Conservation (phyloP, 2,113 vertebrate species). For the Pseudopodoces humilis region DNA sequence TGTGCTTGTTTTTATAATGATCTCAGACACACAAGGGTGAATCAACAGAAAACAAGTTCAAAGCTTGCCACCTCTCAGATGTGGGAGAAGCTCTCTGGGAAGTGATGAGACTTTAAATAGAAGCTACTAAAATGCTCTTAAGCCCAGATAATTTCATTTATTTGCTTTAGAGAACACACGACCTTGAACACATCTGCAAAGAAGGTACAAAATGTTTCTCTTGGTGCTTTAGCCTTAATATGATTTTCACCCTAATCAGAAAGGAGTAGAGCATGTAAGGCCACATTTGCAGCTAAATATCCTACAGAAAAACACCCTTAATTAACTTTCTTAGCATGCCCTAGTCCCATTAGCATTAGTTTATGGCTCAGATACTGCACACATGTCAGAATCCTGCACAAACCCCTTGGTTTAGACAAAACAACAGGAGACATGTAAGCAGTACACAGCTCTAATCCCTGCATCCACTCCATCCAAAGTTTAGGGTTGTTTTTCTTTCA, state of each 20-base stretch:
- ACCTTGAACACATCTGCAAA: background rate
- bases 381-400: background rate
- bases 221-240: background rate
- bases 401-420: background rate
- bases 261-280: background rate
- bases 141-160: background rate
- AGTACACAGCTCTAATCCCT: background rate
- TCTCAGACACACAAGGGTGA: background rate
- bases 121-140: background rate
- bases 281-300: background rate
- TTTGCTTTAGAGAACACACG: background rate
- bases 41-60: background rate
- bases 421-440: background rate
- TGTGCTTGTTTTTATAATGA: background rate
- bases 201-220: background rate
- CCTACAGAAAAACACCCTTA: background rate
- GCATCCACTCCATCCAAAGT: background rate
- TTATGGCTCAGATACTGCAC: background rate
- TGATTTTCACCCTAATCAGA: background rate
- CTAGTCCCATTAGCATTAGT: background rate
- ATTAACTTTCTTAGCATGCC: background rate
- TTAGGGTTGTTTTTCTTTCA: conserved; percentile 14
- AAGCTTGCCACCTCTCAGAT: background rate
- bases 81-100: background rate
- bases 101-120: background rate